A percentile compares a stretch with the other conserved stretches of the same genome.
These are phyloP conservation scores for Chelonus formosanus DNA, from an alignment of 2,888 invertebrate species.

Conservation along the genomic window DNA sequence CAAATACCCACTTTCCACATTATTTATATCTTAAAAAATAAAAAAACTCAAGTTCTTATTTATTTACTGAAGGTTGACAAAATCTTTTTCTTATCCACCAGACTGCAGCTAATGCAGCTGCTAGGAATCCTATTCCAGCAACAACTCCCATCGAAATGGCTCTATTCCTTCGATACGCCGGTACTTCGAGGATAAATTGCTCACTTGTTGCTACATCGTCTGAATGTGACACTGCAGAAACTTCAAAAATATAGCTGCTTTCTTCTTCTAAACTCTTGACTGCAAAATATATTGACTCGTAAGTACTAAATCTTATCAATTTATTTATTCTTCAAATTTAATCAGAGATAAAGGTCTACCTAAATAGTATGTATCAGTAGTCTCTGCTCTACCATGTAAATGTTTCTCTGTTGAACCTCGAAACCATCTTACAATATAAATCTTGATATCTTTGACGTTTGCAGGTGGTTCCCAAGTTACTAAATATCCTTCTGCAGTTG, in stretches of 20 bases:
- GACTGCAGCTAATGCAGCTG: constrained; percentile 72
- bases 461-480: constrained; percentile 79
- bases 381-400: constrained; percentile 74
- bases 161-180: constrained; percentile 76
- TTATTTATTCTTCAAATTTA: too few relatives aligned
- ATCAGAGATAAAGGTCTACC: constrained; percentile 52
- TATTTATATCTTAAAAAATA: too few relatives aligned
- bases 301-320: too few relatives aligned
- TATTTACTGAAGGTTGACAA: constrained; percentile 49
- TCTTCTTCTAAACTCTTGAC: constrained; percentile 79
- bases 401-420: constrained; percentile 70
- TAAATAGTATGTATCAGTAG: constrained; percentile 74
- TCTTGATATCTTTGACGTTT: constrained; percentile 69
- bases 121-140: constrained; percentile 75
- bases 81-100: constrained; percentile 68
- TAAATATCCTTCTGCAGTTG: constrained; percentile 78
- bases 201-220: constrained; percentile 73
- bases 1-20: too few relatives aligned
- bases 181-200: constrained; percentile 73
- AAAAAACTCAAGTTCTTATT: constrained; percentile 10
- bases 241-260: constrained; percentile 77
- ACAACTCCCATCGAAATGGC: constrained; percentile 78
- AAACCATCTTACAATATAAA: constrained; percentile 78
- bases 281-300: constrained; percentile 54
- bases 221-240: constrained; percentile 72